Evolutionary conservation across 2,113 vertebrate genomes (phyloP), one percentile per base, ranked within the genome.

Genomic region (Cichladusa arquata): DNA sequence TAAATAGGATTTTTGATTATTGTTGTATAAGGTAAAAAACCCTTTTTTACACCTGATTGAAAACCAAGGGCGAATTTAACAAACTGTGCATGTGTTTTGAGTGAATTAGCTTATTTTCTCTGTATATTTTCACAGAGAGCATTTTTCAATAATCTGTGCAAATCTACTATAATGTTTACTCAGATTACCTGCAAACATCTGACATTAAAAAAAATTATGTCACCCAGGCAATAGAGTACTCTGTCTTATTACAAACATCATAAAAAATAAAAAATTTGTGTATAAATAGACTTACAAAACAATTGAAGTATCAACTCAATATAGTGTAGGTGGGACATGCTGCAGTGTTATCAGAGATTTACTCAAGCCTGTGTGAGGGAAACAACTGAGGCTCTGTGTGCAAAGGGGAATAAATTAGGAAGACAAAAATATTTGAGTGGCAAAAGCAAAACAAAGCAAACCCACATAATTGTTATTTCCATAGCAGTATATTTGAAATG

Each of bases 231-330:
- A 56, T 45, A 20, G 36, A 61, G 34, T 72, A 77, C 72, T 96
- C 79, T 84, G n/a, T 89, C 69, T 65, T 79, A 45, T 70, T 91
- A 62, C 24, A 92, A 95, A 90, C 79, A 54, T 74, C 34, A 93
- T 74, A n/a, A n/a, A n/a, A n/a, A n/a, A n/a, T n/a, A 78, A 94
- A 95, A 94, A 56, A 82, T 84, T 95, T 76, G 60, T 64, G 54
- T 94, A 90, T 94, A 94, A 96, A 94, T 92, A 92, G 89, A 85
- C n/a, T 89, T 72, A 94, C 42, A 88, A 96, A 96, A 90, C 57
- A 96, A 91, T 38, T 33, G 8, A 89, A 87, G 56, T 58, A 44
- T 64, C 54, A 92, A 69, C 51, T 70, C 47, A 81, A 12, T 74
- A 54, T 19, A 36, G 15, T 18, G 25, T 65, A 8, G 9, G 36